Conservation (phyloP, 2,888 invertebrate genomes). For the Stenichneumon culpator region DNA sequence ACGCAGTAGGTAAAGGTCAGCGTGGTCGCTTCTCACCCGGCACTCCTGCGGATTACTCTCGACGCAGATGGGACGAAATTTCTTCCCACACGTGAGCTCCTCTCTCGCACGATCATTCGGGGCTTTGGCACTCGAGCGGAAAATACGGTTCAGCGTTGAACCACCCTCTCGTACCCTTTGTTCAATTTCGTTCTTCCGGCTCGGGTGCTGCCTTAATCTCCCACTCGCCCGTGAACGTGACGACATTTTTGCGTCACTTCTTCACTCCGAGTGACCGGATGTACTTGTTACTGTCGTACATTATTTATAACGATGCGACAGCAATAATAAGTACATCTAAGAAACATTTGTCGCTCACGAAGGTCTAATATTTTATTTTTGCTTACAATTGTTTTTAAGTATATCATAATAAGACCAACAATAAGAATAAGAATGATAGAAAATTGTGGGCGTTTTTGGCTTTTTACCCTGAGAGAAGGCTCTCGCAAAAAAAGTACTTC, state of each 20-base stretch:
- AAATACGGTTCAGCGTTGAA: constrained; percentile 38
- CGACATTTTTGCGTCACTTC: neutral
- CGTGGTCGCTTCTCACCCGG: neutral
- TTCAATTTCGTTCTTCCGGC: constrained; percentile 17
- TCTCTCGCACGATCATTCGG: neutral
- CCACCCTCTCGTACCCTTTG: neutral
- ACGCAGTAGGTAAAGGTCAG: constrained; percentile 36
- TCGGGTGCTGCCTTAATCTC: neutral
- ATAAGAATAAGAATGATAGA: no score
- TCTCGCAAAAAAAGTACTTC: no score
- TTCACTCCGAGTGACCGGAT: neutral
- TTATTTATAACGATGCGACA: neutral
- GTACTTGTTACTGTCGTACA: neutral
- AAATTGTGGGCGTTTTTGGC: no score
- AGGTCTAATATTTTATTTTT: no score
- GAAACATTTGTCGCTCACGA: no score
- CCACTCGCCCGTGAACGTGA: neutral
- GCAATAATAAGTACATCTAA: no score
- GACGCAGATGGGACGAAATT: constrained; percentile 12
- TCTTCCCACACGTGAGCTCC: neutral
- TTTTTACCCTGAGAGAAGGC: no score
- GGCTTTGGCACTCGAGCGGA: constrained; percentile 25
- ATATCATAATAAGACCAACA: no score
- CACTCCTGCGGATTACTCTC: constrained; percentile 15
- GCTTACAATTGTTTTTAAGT: no score